A percentile compares a stretch with the other conserved stretches of the same genome.
Evolutionary conservation across 1,140 invertebrate genomes (phyloP).

Genomic region (Lordiphosa stackelbergi): DNA sequence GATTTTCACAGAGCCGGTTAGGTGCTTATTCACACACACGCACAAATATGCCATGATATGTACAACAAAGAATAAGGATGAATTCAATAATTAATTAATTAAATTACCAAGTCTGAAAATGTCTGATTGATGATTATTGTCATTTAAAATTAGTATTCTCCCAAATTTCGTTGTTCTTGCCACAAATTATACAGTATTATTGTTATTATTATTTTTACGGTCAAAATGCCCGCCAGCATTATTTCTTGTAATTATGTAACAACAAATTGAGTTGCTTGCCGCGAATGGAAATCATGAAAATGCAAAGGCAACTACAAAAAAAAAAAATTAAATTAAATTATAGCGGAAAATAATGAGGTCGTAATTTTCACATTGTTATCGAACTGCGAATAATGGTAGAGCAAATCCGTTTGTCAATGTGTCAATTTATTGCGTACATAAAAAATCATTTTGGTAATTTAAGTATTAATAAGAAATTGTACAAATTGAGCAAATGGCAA

Average conservation of each 20-base stretch:
- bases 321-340: slow-evolving; percentile 33
- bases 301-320: slow-evolving; percentile 8
- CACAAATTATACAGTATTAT: slow-evolving; percentile 4
- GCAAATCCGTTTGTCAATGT: slow-evolving; percentile 39
- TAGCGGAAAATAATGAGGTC: slow-evolving; percentile 42
- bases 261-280: slow-evolving; percentile 39
- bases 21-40: slow-evolving; percentile 11
- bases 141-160: not conserved
- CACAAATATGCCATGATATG: not conserved
- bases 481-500: not conserved
- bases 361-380: slow-evolving; percentile 39
- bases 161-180: too few species aligned
- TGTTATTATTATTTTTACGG: slow-evolving; percentile 20
- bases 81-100: too few species aligned
- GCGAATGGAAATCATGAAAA: slow-evolving; percentile 24
- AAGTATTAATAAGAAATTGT: slow-evolving; percentile 5
- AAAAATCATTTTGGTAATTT: slow-evolving; percentile 8
- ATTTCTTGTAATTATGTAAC: slow-evolving; percentile 54
- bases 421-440: slow-evolving; percentile 19
- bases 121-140: too few species aligned
- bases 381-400: slow-evolving; percentile 6
- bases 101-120: too few species aligned
- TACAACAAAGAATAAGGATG: not conserved
- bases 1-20: slow-evolving; percentile 27
- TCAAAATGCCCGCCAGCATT: slow-evolving; percentile 33